phyloP scores from a whole-genome alignment of 2,888 invertebrate species.

The Apamea crenata region DNA sequence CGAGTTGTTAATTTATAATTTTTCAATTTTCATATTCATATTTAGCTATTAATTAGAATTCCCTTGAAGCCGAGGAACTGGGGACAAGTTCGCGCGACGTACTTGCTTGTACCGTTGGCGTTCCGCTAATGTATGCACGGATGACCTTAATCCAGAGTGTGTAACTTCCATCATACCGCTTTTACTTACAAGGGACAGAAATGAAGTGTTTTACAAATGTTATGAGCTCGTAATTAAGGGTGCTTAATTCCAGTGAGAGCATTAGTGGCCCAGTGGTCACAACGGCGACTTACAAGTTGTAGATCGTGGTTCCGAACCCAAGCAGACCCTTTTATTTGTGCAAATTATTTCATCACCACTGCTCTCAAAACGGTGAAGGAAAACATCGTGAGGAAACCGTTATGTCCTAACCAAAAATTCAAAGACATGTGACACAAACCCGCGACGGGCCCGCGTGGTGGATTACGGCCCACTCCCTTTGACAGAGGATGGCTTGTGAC shows the following conservation, averaged over 20 bases:
- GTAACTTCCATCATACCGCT: background rate
- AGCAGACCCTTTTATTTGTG: too few relatives aligned
- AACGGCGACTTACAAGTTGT: too few relatives aligned
- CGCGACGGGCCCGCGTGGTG: too few relatives aligned
- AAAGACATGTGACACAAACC: too few relatives aligned
- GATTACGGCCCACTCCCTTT: too few relatives aligned
- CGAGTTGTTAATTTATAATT: constrained; percentile 60
- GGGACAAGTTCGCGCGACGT: constrained; percentile 4
- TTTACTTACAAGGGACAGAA: background rate
- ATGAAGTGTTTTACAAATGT: background rate
- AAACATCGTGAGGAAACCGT: too few relatives aligned
- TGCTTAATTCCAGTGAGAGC: background rate
- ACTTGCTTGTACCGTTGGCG: constrained; percentile 43
- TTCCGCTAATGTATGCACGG: constrained; percentile 10
- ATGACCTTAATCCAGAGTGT: constrained; percentile 14
- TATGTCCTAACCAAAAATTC: too few relatives aligned
- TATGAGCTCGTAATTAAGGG: background rate
- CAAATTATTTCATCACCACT: too few relatives aligned
- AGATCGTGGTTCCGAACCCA: too few relatives aligned
- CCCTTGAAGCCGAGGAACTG: constrained; percentile 17
- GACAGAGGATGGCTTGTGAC: too few relatives aligned
- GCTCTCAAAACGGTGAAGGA: too few relatives aligned
- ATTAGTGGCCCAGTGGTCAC: too few relatives aligned
- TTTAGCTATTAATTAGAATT: constrained; percentile 54
- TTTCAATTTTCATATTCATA: constrained; percentile 64